Conservation (phyloP, 2,888 invertebrate genomes). For the Epinotia bilunana region DNA sequence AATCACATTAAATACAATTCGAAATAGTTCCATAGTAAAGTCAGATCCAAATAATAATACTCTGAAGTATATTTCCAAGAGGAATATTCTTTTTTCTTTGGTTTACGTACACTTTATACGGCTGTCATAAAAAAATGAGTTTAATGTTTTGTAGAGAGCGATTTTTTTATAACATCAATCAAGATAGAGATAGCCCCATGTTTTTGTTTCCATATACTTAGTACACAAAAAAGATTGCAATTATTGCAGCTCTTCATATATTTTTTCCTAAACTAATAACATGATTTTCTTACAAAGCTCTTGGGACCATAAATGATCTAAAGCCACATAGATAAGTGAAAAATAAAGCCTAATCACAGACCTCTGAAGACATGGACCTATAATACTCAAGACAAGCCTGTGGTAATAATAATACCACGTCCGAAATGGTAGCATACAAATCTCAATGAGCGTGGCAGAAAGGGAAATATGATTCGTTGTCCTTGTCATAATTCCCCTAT, state of each 20-base stretch:
- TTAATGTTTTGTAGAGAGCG: not conserved
- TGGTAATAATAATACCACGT: too few relatives aligned
- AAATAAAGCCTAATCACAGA: not conserved
- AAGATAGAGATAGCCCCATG: not conserved
- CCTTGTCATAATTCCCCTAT: too few relatives aligned
- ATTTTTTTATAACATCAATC: not conserved
- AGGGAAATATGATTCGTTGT: too few relatives aligned
- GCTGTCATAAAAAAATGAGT: too few relatives aligned
- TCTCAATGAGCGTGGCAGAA: too few relatives aligned
- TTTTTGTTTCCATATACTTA: not conserved
- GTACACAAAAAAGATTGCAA: too few relatives aligned
- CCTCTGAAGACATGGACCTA: too few relatives aligned
- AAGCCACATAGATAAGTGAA: not conserved
- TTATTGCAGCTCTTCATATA: not conserved
- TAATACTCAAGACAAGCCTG: too few relatives aligned
- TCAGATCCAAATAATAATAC: conserved; percentile 32
- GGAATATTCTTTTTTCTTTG: conserved; percentile 16
- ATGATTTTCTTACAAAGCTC: not conserved
- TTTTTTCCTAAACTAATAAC: not conserved
- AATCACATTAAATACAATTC: not conserved
- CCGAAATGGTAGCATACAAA: too few relatives aligned
- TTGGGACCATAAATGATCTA: not conserved
- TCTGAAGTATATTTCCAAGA: not conserved
- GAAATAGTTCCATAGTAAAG: conserved; percentile 15
- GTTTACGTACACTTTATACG: not conserved